Base-by-base conservation (phyloP, 2,797 vertebrate genomes). In the Austrolebias charrua region DNA sequence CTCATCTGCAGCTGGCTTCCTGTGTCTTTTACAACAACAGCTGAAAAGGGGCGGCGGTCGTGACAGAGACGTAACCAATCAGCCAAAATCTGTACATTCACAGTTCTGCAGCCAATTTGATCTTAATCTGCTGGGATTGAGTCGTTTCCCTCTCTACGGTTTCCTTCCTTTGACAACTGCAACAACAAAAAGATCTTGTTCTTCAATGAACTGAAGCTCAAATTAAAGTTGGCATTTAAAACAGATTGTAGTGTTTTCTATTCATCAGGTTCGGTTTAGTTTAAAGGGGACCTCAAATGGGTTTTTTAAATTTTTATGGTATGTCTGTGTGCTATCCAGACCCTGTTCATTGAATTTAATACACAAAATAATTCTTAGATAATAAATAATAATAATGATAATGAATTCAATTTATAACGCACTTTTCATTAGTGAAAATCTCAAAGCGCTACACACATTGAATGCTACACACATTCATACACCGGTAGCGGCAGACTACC, bases 1-100 rank as follows among this genome's bases (percentile, higher is more conserved):
- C 44, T 68, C 10, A n/a, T 58, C 58, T 67, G 69, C 62, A 56
- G 64, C 64, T 66, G 67, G 53, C 72, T 87, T 88, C 83, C 78
- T 82, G 69, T 66, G 60, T 71, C 80, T 81, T 63, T 20, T 75
- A 54, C 44, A 24, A 60, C 20, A 67, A 60, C 50, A 52, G 52
- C 64, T 74, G 60, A 63, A 33, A 68, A 55, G 63, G 75, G 81
- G 78, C 63, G 24, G 65, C 20, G 16, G 50, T 56, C 48, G 61
- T 43, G 66, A 62, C 31, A 55, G 50, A 71, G 48, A 45, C 5
- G 53, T 46, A 63, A 45, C 66, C 72, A 79, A 73, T 65, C 71
- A 54, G 31, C 13, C 1, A 9, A 59, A 63, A 54, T 18, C 20
- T 29, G 42, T 15, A 46, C 62, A 48, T 15, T 55, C 24, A 45